Evolutionary conservation across 2,888 invertebrate species (phyloP), one percentile per base, ranked within the genome.

Genomic region (Drosophila borealis): DNA sequence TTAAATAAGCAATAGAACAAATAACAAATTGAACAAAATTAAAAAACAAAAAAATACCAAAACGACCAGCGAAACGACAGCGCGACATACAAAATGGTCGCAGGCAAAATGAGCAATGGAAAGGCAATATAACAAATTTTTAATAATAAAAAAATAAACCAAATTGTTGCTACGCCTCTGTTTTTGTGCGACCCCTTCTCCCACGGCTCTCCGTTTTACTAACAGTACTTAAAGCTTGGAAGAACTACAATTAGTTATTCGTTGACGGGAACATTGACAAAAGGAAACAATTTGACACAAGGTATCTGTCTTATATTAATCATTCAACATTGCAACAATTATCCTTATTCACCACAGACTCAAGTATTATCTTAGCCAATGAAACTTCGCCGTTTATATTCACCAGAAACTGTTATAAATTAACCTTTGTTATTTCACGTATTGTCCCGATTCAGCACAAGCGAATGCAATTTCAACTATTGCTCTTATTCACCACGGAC

Each of bases 101-200:
- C 67, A 67, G 42, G 56, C 29, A 50, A 79, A 80, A 83, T 60
- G 76, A 81, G 86, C 82, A 82, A 85, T 80, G 73, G 56, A 75
- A 87, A 68, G 71, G 88, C 88, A 83, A 83, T 84, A 87, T 87
- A 84, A 87, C 62, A 75, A 72, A 78, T 75, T 82, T 82, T 84
- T 82, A 82, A 82, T 81, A 82, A 82, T 84, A 87, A 84, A 87
- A 87, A 82, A 76, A 68, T 79, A 72, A 87, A 84, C 68, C 63
- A 72, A 62, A 77, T 66, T 66, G 57, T 66, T 76, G 66, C 71
- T 34, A 62, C 34, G 33, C 41, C 44, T 33, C 13, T 61, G 61
- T 75, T 65, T 65, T 75, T 46, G 59, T 29, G 17, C 17, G 17
- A 17, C 17, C 17, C 17, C 17, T 17, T 1, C 17, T 17, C 17